Evolutionary conservation across 2,888 invertebrate species (phyloP).

Genomic region (Eupithecia inturbata): DNA sequence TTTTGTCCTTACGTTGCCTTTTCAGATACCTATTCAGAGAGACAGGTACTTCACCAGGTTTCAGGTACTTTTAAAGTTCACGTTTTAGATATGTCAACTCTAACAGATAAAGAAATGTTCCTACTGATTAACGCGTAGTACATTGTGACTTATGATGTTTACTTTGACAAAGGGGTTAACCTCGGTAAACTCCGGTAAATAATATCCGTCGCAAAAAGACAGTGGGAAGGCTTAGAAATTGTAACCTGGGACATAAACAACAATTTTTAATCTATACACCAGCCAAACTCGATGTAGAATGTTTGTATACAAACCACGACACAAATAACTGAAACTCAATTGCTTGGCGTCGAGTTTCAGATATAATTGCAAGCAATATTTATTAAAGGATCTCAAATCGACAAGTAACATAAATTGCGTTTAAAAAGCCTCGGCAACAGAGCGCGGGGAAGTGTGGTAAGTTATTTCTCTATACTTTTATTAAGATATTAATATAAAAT

Average conservation of each 20-base stretch:
- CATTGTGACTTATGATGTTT: conserved; percentile 32
- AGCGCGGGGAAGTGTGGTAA: neutral
- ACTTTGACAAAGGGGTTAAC: conserved; percentile 45
- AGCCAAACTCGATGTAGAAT: too few species aligned
- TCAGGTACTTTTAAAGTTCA: neutral
- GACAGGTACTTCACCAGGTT: too few species aligned
- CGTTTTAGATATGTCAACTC: neutral
- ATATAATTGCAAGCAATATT: too few species aligned
- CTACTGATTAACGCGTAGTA: neutral
- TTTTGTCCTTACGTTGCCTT: neutral
- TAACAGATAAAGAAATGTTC: neutral
- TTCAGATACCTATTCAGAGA: neutral
- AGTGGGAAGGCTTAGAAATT: conserved; percentile 10
- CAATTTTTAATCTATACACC: conserved; percentile 15
- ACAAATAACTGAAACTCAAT: too few species aligned
- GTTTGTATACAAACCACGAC: too few species aligned
- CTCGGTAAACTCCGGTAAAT: conserved; percentile 44
- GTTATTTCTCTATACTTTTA: neutral
- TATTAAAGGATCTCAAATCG: too few species aligned
- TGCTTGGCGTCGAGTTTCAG: too few species aligned
- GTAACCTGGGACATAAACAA: conserved; percentile 13
- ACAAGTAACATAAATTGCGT: too few species aligned
- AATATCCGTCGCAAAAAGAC: conserved; percentile 42
- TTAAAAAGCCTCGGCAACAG: too few species aligned
- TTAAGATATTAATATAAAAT: neutral